Evolutionary conservation across 2,113 vertebrate genomes (phyloP), one percentile per base, ranked within the genome.

Genomic region (Orthonyx spaldingii): DNA sequence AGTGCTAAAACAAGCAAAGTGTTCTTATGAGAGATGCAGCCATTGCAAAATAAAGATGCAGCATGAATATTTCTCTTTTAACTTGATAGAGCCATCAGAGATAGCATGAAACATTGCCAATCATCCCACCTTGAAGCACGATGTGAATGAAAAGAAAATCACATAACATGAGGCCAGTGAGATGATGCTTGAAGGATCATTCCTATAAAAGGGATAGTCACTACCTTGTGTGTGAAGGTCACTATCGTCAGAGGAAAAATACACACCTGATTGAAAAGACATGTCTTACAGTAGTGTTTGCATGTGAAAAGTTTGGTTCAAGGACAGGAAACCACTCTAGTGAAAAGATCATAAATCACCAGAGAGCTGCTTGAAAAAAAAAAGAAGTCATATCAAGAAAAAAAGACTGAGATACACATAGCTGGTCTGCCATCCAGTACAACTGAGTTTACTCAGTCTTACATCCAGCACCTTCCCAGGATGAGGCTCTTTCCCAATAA

Each of bases 161-260:
- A 57, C 30, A 12, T 42, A 71, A 71, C 2, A 1, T 23, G 39
- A 87, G 78, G 84, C 39, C 91, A 89, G 72, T 26, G 84, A 95
- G 91, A 89, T 46, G 80, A 72, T 76, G 77, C 80, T 92, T 94
- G 89, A 97, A 97, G 86, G 69, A 81, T 78, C 86, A 24, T 71
- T 81, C 69, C 52, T 56, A 28, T 78, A 89, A 89, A 81, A 71
- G 44, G 60, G 64, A 78, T 80, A 93, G 71, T 39, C 83, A 44
- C 65, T 56, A 89, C 69, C 44, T 66, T 52, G 59, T 37, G 63
- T 90, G 60, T 82, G 93, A 96, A 97, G 95, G 95, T 94, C 94
- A 94, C 72, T 52, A 68, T 24, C 47, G 81, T 13, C 39, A 82
- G 52, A 78, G 28, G 44, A 89, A 84, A 93, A 89, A 82, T 44